Evolutionary conservation across 2,888 invertebrate genomes (phyloP).

Genomic region (Epinotia demarniana): DNA sequence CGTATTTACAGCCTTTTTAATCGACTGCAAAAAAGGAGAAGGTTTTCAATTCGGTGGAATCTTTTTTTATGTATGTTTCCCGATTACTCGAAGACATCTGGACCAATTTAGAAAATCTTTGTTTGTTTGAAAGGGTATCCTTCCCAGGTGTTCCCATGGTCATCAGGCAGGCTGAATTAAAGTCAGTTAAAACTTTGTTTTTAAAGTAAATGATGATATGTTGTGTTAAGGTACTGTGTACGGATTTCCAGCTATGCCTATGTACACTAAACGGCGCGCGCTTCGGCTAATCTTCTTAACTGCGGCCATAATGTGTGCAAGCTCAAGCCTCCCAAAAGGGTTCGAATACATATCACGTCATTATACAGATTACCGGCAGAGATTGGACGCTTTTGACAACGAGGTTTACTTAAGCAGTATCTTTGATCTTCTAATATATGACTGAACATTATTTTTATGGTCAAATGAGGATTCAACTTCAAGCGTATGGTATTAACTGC

Average conservation of each 20-base stretch:
- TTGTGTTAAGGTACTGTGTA: conserved; percentile 16
- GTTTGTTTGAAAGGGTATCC: too few species aligned
- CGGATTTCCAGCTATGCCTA: neutral
- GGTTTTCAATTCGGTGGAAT: too few species aligned
- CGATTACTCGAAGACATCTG: too few species aligned
- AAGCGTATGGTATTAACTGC: neutral
- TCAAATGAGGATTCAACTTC: neutral
- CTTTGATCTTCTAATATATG: neutral
- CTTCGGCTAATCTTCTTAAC: conserved; percentile 37
- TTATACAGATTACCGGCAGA: conserved; percentile 9
- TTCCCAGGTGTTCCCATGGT: too few species aligned
- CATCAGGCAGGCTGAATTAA: too few species aligned
- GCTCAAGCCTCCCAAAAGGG: conserved; percentile 23
- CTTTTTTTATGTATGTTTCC: too few species aligned
- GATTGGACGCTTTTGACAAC: conserved; percentile 10
- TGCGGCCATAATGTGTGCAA: conserved; percentile 26
- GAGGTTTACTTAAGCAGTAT: neutral
- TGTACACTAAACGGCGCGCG: conserved; percentile 22
- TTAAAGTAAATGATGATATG: too few species aligned
- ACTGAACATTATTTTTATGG: neutral
- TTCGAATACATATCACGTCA: conserved; percentile 27
- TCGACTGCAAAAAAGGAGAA: too few species aligned
- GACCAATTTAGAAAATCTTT: too few species aligned
- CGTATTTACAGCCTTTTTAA: too few species aligned
- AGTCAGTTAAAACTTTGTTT: too few species aligned